Conservation (phyloP, 2,888 invertebrate species). For the Nemurella pictetii region DNA sequence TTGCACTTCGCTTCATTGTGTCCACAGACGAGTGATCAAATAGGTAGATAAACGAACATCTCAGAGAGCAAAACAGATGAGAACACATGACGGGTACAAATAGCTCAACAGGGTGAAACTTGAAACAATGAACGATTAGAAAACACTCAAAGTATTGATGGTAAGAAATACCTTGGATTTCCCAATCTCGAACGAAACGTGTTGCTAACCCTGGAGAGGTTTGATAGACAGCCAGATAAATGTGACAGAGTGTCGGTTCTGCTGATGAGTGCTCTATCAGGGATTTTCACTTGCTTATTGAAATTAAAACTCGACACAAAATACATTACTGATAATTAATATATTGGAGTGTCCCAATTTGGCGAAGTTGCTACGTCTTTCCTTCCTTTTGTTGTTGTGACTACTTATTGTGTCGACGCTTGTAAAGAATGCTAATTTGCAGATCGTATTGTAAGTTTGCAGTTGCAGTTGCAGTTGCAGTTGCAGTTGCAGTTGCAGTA, state of each 20-base stretch:
- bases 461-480: too few species aligned
- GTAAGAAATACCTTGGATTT: not conserved
- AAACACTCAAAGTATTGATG: not conserved
- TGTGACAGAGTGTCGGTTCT: not conserved
- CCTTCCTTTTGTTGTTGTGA: not conserved
- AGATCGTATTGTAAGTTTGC: too few species aligned
- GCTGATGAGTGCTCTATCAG: not conserved
- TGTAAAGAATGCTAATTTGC: too few species aligned
- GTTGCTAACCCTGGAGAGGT: not conserved
- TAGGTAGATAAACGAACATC: too few species aligned
- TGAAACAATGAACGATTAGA: not conserved
- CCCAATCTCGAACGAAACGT: not conserved
- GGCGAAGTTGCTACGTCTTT: not conserved
- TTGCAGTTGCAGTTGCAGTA: too few species aligned
- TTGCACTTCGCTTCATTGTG: too few species aligned
- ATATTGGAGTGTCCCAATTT: not conserved
- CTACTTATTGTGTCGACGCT: too few species aligned
- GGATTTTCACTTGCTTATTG: not conserved
- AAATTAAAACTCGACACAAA: not conserved
- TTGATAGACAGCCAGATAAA: not conserved
- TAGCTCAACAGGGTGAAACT: not conserved
- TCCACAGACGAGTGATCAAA: too few species aligned
- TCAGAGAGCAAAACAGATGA: not conserved
- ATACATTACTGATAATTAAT: not conserved
- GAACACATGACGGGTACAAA: not conserved